Evolutionary conservation across 2,797 vertebrate genomes (phyloP).

Genomic region (Kryptopterus vitreolus): DNA sequence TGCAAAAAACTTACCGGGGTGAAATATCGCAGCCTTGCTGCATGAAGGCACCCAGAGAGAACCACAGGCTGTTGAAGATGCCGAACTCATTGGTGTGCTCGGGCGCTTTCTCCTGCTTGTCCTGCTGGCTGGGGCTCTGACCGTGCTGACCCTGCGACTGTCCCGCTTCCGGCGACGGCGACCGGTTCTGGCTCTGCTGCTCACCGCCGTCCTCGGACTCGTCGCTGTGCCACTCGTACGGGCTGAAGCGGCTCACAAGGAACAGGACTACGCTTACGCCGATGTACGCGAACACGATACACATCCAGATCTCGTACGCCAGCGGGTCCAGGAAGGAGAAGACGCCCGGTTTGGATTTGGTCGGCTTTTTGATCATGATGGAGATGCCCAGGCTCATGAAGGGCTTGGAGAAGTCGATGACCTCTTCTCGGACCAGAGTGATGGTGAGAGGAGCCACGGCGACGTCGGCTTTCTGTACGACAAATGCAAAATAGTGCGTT

Average conservation of each 20-base stretch:
- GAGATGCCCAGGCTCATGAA: constrained; percentile 99
- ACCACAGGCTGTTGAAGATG: constrained; percentile 80
- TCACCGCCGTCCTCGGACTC: constrained; percentile 79
- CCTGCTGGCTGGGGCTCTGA: constrained; percentile 65
- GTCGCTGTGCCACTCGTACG: constrained; percentile 76
- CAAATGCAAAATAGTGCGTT: constrained; percentile 49
- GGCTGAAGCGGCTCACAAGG: constrained; percentile 84
- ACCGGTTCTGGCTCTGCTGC: constrained; percentile 63
- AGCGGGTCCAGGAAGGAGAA: constrained; percentile 97
- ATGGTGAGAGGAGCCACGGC: constrained; percentile 95
- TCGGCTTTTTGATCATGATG: constrained; percentile 99
- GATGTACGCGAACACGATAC: constrained; percentile 97
- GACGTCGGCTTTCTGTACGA: constrained; percentile 87
- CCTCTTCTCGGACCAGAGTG: constrained; percentile 94
- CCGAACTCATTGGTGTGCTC: constrained; percentile 80
- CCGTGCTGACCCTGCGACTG: constrained; percentile 57
- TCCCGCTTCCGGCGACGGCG: constrained; percentile 62
- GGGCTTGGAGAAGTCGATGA: constrained; percentile 99
- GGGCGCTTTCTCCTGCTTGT: constrained; percentile 66
- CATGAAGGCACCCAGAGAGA: constrained; percentile 73
- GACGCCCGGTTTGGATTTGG: constrained; percentile 94
- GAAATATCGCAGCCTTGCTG: constrained; percentile 82
- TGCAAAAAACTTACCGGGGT: constrained; percentile 68
- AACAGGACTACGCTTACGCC: constrained; percentile 96
- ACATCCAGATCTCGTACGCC: constrained; percentile 99